Percentiles rank a stretch among this genome's conserved stretches.
These are phyloP conservation scores for Caenorhabditis sp. DNA, from an alignment of 2,888 invertebrate genomes.

Conservation along the genomic window DNA sequence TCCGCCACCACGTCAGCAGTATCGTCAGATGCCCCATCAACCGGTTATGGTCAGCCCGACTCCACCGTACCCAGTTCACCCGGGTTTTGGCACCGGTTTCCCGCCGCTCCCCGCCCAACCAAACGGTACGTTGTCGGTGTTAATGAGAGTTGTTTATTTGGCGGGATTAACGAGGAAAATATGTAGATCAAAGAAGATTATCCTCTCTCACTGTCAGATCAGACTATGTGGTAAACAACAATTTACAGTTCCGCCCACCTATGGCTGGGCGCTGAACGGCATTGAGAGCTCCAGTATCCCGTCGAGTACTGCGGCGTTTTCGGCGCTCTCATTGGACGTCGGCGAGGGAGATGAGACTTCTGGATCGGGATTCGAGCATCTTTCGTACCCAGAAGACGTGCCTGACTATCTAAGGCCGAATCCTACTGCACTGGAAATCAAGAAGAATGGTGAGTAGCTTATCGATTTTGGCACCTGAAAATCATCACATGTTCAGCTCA, in stretches of 20 bases:
- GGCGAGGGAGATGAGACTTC: slow-evolving; percentile 43
- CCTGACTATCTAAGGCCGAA: slow-evolving; percentile 30
- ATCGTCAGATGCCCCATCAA: slow-evolving; percentile 49
- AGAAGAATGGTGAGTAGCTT: slow-evolving; percentile 19
- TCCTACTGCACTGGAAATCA: not conserved
- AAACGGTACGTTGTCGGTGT: slow-evolving; percentile 1
- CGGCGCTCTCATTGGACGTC: slow-evolving; percentile 32
- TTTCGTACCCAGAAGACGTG: slow-evolving; percentile 21
- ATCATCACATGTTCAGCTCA: slow-evolving; percentile 34
- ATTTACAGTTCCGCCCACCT: slow-evolving; percentile 49
- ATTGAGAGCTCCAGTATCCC: not conserved
- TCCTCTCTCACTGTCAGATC: not conserved
- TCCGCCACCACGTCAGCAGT: not conserved
- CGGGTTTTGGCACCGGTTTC: slow-evolving; percentile 39
- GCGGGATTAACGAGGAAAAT: not conserved
- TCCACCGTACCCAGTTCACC: slow-evolving; percentile 45
- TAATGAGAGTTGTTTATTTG: not conserved
- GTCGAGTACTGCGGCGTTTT: slow-evolving; percentile 1
- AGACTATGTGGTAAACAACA: not conserved
- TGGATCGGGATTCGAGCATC: slow-evolving; percentile 51
- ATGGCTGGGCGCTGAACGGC: slow-evolving; percentile 56
- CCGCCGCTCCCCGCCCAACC: slow-evolving; percentile 29
- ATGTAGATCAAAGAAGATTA: not conserved
- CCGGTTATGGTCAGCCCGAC: slow-evolving; percentile 28
- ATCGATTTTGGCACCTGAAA: not conserved